phyloP scores from a whole-genome alignment of 2,888 invertebrate genomes.

The Lasius platythorax region DNA sequence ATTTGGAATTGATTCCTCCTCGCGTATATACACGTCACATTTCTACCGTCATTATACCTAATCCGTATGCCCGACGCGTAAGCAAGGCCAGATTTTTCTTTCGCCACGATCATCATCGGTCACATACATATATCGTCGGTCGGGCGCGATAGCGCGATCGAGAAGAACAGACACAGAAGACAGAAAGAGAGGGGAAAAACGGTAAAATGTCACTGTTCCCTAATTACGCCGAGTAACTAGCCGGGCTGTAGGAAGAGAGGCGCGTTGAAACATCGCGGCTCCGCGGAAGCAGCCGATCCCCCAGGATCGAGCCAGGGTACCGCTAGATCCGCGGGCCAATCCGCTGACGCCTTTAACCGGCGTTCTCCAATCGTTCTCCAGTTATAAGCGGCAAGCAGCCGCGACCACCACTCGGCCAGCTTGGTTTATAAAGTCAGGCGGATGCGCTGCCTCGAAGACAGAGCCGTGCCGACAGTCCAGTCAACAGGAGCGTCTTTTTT shows the following conservation, averaged over 20 bases:
- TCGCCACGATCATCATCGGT: not conserved
- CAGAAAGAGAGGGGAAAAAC: constrained; percentile 72
- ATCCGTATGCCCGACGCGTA: not conserved
- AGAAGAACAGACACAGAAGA: not conserved
- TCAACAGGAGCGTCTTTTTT: constrained; percentile 81
- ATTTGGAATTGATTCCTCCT: constrained; percentile 7
- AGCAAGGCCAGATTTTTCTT: constrained; percentile 8
- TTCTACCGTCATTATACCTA: not conserved
- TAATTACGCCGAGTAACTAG: constrained; percentile 81
- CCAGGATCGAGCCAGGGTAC: constrained; percentile 74
- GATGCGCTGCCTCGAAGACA: constrained; percentile 84
- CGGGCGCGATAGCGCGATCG: constrained; percentile 15
- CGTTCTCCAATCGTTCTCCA: constrained; percentile 77
- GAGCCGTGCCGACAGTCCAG: constrained; percentile 85
- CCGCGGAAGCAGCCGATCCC: constrained; percentile 59
- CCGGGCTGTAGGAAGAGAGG: constrained; percentile 58
- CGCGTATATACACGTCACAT: not conserved
- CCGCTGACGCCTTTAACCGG: constrained; percentile 71
- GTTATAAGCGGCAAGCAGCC: constrained; percentile 74
- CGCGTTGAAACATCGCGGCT: constrained; percentile 60
- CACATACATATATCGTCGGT: not conserved
- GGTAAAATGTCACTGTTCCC: constrained; percentile 84
- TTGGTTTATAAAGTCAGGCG: constrained; percentile 85
- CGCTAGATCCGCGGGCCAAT: constrained; percentile 76
- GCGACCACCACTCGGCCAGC: constrained; percentile 77